phyloP scores from a whole-genome alignment of 2,113 vertebrate species.

The Archilochus colubris region DNA sequence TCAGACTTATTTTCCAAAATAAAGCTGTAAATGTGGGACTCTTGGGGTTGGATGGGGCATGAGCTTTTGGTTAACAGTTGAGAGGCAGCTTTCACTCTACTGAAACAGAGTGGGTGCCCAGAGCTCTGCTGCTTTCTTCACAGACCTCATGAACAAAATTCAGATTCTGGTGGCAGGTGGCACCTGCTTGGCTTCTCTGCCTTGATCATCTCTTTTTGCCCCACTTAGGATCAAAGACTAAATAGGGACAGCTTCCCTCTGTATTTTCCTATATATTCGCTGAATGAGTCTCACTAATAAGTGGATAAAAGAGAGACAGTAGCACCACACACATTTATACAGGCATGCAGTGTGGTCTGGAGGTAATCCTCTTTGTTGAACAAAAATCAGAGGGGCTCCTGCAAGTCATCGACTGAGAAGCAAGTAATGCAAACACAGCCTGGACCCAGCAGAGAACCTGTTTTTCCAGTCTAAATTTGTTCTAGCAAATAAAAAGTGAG shows the following conservation, averaged over 20 bases:
- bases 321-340: background rate
- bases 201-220: background rate
- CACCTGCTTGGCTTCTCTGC: background rate
- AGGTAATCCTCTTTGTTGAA: background rate
- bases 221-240: background rate
- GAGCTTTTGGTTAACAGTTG: background rate
- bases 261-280: background rate
- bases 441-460: background rate
- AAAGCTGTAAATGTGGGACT: background rate
- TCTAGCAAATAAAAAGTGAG: background rate
- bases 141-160: background rate
- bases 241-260: background rate
- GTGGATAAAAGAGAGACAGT: background rate
- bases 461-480: background rate
- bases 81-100: background rate
- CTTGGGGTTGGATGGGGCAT: background rate
- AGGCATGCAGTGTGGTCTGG: background rate
- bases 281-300: background rate
- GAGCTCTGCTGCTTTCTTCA: background rate
- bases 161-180: background rate
- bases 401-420: background rate
- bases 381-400: background rate
- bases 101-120: background rate
- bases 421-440: background rate
- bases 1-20: background rate